Percentiles rank a stretch among this genome's conserved stretches.
These are phyloP conservation scores for Bembecia ichneumoniformis DNA, from an alignment of 2,888 invertebrate species.

Conservation along the genomic window DNA sequence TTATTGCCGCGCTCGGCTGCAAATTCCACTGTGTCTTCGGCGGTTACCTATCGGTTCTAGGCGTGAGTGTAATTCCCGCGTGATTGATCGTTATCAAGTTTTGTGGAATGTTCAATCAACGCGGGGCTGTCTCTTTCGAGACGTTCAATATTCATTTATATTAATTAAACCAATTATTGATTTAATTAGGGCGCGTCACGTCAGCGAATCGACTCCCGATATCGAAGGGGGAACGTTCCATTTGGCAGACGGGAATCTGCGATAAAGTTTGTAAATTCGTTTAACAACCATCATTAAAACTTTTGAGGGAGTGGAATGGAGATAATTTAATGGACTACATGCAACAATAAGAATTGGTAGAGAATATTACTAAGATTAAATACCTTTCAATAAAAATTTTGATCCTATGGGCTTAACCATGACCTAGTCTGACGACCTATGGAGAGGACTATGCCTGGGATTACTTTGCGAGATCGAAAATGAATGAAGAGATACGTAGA, in stretches of 20 bases:
- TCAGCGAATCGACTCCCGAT: conserved; percentile 5
- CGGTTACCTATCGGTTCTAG: neutral
- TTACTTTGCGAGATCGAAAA: too few species aligned
- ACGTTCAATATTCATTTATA: conserved; percentile 23
- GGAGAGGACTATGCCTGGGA: too few species aligned
- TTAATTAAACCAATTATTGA: conserved; percentile 24
- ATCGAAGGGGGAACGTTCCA: neutral
- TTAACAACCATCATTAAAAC: neutral
- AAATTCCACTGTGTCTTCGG: conserved; percentile 1
- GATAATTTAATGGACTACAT: too few species aligned
- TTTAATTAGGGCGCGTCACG: conserved; percentile 17
- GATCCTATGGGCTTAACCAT: too few species aligned
- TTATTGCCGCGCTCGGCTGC: neutral
- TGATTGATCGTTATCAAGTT: conserved; percentile 23
- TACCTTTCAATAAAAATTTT: too few species aligned
- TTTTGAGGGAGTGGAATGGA: neutral
- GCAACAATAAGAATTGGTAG: too few species aligned
- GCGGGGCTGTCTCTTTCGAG: conserved; percentile 13
- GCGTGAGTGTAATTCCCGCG: neutral
- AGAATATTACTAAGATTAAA: too few species aligned
- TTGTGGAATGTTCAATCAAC: conserved; percentile 27
- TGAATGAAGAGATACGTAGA: too few species aligned
- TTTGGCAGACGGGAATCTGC: neutral
- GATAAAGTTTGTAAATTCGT: neutral
- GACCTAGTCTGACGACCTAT: too few species aligned